Base-by-base conservation (phyloP, 2,113 vertebrate species). In the Ursus arctos region DNA sequence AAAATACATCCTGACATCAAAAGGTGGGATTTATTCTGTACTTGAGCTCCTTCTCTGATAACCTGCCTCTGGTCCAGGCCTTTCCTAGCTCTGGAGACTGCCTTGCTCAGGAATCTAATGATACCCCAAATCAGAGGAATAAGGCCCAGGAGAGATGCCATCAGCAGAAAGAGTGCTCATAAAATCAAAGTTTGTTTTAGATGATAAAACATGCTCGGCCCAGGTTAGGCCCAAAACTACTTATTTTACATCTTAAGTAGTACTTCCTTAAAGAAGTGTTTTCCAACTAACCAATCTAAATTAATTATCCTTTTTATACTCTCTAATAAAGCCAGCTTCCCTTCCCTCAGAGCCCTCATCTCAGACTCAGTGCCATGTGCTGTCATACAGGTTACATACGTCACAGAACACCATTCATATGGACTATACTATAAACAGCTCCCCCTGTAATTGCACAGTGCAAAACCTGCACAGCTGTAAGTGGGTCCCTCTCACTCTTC, bases 371-470 rank as follows among this genome's bases (percentile, higher is more conserved):
- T 67, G 4, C 63, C 28, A 8, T 31, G 16, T 21, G 18, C 40
- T 8, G 2, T 31, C 19, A 21, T 0, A 14, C 11, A 82, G 24
- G 31, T 43, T 53, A 61, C 15, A 16, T 2, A 67, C 1, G 1
- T 36, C 72, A 31, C 7, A 36, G 31, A 69, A 74, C 51, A 47
- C 16, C 22, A 43, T 61, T 9, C 4, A 40, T 19, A 69, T 2
- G 13, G 19, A 59, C 3, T 82, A 11, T 4, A 26, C 6, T 2
- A 49, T 10, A 6, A 88, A 84, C 1, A 4, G 9, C 26, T 80
- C 22, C 15, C 65, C 33, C 21, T 36, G 14, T 16, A 72, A 8
- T 18, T 83, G 40, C 36, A 4, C 22, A 43, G 74, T 47, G 11
- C 11, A 95, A 18, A 36, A 57, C 13, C 33, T 63, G 2, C 26